Evolutionary conservation across 2,797 vertebrate species (phyloP).

Genomic region (Furcifer pardalis): DNA sequence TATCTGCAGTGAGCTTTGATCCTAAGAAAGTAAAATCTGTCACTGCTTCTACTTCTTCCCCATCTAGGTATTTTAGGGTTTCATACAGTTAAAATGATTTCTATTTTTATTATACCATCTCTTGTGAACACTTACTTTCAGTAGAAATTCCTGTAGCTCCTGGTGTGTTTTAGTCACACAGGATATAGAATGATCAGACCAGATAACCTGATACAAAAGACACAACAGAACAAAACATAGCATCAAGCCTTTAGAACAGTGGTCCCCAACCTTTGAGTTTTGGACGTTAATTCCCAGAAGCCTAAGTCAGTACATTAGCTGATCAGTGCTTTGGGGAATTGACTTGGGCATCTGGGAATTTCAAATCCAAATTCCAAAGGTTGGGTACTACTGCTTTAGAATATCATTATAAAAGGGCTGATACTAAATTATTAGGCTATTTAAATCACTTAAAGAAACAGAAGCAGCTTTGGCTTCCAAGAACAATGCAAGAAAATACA

Average conservation of each 20-base stretch:
- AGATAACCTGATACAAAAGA: constrained; percentile 76
- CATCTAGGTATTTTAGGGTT: not conserved
- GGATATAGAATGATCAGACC: constrained; percentile 80
- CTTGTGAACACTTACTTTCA: constrained; percentile 77
- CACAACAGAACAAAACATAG: not conserved
- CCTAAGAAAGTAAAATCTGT: too few species aligned
- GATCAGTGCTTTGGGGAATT: too few species aligned
- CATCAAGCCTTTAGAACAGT: too few species aligned
- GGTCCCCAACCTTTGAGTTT: too few species aligned
- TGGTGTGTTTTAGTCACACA: constrained; percentile 84
- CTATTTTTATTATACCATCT: not conserved
- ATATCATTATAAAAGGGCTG: not conserved
- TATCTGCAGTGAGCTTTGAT: too few species aligned
- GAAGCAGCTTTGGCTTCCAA: not conserved
- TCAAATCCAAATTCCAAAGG: too few species aligned
- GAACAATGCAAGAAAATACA: not conserved
- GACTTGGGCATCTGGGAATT: too few species aligned
- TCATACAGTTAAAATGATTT: not conserved
- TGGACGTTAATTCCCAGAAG: too few species aligned
- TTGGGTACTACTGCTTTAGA: too few species aligned
- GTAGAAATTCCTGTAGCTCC: constrained; percentile 82
- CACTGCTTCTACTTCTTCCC: too few species aligned
- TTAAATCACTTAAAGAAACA: not conserved
- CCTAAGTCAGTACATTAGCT: too few species aligned
- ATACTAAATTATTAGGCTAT: not conserved